Percentiles rank a stretch among this genome's conserved stretches.
Conservation (phyloP, 2,797 vertebrate genomes). For the Orestias chungarensis region DNA sequence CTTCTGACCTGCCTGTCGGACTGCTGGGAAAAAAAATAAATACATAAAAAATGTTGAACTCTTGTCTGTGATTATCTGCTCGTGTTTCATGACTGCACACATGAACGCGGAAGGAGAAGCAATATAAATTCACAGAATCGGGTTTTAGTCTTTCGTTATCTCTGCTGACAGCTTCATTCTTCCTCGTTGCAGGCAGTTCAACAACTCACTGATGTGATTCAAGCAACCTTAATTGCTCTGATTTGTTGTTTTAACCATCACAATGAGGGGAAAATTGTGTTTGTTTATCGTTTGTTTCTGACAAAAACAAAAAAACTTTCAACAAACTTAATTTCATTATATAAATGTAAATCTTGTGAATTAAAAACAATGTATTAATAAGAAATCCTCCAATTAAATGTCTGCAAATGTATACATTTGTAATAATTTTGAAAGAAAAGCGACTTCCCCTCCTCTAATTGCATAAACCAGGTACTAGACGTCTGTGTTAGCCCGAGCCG, state of each 20-base stretch:
- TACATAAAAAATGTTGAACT: too few species aligned
- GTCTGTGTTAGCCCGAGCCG: constrained; percentile 52
- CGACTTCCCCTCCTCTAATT: constrained; percentile 26
- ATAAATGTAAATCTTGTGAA: constrained; percentile 28
- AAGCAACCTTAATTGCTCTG: constrained; percentile 54
- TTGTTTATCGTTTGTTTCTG: too few species aligned
- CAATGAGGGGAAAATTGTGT: constrained; percentile 42
- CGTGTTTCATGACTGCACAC: constrained; percentile 63
- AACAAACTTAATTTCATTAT: too few species aligned
- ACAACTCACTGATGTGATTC: constrained; percentile 60
- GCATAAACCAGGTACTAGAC: constrained; percentile 48
- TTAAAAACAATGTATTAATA: constrained; percentile 33
- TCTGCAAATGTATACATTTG: constrained; percentile 20
- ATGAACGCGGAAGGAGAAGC: constrained; percentile 13
- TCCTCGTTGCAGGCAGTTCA: constrained; percentile 53
- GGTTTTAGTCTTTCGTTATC: constrained; percentile 61
- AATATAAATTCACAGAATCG: constrained; percentile 67
- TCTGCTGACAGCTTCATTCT: constrained; percentile 65
- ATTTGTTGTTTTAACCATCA: constrained; percentile 58
- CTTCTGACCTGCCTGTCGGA: constrained; percentile 61
- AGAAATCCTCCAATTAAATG: constrained; percentile 31
- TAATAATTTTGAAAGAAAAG: constrained; percentile 36
- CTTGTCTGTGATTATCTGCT: constrained; percentile 71
- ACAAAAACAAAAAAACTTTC: too few species aligned
- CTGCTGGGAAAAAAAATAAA: constrained; percentile 64